These are phyloP conservation scores for Shargacucullia verbasci DNA, from an alignment of 2,888 invertebrate species.

Conservation along the genomic window DNA sequence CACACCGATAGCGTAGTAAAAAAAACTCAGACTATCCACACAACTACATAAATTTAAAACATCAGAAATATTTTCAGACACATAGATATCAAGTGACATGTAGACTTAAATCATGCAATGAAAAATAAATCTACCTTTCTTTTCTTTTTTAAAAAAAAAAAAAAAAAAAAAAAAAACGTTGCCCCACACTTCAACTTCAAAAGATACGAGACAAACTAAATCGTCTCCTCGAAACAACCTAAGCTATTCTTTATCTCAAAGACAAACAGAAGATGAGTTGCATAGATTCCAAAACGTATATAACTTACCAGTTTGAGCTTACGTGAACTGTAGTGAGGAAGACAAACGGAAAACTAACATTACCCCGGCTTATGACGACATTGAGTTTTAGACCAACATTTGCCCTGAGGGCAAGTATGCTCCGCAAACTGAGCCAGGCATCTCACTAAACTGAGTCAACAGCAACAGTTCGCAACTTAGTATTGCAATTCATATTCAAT, in stretches of 20 bases:
- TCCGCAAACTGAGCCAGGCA: slow-evolving; percentile 56
- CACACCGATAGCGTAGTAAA: too few relatives aligned
- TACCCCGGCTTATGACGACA: slow-evolving; percentile 75
- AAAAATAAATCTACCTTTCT: too few relatives aligned
- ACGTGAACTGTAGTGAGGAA: slow-evolving; percentile 68
- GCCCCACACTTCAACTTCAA: background rate
- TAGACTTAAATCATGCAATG: too few relatives aligned
- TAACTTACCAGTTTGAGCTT: slow-evolving; percentile 68
- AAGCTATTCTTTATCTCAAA: slow-evolving; percentile 26
- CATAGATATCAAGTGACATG: too few relatives aligned
- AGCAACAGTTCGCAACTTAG: slow-evolving; percentile 44
- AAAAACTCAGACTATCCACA: too few relatives aligned
- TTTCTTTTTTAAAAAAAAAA: too few relatives aligned
- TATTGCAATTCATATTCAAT: slow-evolving; percentile 39
- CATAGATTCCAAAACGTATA: slow-evolving; percentile 49
- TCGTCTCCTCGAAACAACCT: background rate
- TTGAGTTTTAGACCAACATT: slow-evolving; percentile 73
- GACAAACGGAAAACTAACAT: slow-evolving; percentile 75
- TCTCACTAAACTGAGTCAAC: slow-evolving; percentile 49
- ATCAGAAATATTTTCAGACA: too few relatives aligned
- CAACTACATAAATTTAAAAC: too few relatives aligned
- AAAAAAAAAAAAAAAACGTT: slow-evolving; percentile 1
- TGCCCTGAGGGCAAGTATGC: slow-evolving; percentile 65
- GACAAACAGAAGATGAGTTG: slow-evolving; percentile 41
- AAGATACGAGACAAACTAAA: background rate